Percentiles rank a stretch among this genome's conserved stretches.
These are phyloP conservation scores for Solenodon paradoxus DNA, from an alignment of 2,113 vertebrate species.

Conservation along the genomic window DNA sequence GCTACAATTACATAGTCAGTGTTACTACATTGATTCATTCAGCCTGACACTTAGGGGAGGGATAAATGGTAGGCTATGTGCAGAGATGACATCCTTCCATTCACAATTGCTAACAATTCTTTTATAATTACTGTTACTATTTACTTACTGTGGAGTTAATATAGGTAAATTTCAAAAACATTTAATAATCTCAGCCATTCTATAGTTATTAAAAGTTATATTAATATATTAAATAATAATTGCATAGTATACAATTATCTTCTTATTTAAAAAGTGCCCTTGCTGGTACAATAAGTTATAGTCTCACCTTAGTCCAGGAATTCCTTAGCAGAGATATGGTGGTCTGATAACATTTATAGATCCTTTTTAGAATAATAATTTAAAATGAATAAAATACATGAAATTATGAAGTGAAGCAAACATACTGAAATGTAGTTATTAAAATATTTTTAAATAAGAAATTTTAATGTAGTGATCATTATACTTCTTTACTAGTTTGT, in stretches of 20 bases:
- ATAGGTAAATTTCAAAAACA: background rate
- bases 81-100: rapidly evolving
- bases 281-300: background rate
- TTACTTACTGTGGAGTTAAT: background rate
- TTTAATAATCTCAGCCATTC: background rate
- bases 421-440: too few relatives aligned
- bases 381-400: too few relatives aligned
- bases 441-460: too few relatives aligned
- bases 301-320: background rate
- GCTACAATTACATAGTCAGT: background rate
- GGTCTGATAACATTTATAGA: background rate
- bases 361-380: background rate
- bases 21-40: background rate
- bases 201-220: background rate
- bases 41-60: background rate
- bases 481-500: background rate
- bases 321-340: background rate
- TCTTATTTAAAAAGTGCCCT: background rate
- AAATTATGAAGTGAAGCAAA: too few relatives aligned
- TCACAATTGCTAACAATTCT: background rate
- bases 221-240: background rate
- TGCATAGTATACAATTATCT: background rate
- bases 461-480: background rate
- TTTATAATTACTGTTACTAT: background rate
- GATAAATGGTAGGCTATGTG: rapidly evolving